Evolutionary conservation across 2,113 vertebrate species (phyloP).

Genomic region (Albula goreensis): DNA sequence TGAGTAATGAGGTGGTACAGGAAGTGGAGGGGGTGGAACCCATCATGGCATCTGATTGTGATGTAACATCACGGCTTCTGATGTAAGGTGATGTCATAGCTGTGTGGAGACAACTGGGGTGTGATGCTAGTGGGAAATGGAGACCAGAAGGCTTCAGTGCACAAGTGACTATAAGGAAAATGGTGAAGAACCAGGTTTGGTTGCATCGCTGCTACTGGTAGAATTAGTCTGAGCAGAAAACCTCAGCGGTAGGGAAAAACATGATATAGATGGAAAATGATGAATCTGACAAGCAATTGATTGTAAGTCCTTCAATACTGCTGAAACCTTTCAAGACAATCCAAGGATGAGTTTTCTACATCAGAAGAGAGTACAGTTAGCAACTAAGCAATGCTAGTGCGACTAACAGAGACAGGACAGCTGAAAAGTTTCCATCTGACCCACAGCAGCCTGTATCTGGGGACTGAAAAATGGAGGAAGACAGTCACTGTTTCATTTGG

Average conservation of each 20-base stretch:
- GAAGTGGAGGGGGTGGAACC: slow-evolving; percentile 35
- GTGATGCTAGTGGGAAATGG: not conserved
- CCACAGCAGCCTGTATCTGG: not conserved
- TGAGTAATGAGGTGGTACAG: slow-evolving; percentile 41
- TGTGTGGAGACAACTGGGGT: not conserved
- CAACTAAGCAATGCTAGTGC: not conserved
- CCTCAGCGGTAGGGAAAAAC: not conserved
- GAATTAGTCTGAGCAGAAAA: not conserved
- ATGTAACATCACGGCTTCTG: not conserved
- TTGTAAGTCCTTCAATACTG: not conserved
- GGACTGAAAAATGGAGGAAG: not conserved
- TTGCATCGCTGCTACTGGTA: not conserved
- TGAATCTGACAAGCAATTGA: not conserved
- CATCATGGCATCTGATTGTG: slow-evolving; percentile 34
- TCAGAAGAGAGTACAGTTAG: not conserved
- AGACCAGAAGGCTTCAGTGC: not conserved
- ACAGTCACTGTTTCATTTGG: not conserved
- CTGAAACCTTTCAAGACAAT: not conserved
- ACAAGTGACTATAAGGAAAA: not conserved
- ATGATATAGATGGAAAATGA: not conserved
- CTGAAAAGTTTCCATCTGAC: not conserved
- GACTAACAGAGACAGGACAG: too few species aligned
- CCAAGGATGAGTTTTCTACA: not conserved
- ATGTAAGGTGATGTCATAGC: not conserved
- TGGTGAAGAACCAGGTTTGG: not conserved